A percentile compares a stretch with the other conserved stretches of the same genome.
phyloP scores from a whole-genome alignment of 2,888 invertebrate genomes.

The Ichneumon xanthorius region DNA sequence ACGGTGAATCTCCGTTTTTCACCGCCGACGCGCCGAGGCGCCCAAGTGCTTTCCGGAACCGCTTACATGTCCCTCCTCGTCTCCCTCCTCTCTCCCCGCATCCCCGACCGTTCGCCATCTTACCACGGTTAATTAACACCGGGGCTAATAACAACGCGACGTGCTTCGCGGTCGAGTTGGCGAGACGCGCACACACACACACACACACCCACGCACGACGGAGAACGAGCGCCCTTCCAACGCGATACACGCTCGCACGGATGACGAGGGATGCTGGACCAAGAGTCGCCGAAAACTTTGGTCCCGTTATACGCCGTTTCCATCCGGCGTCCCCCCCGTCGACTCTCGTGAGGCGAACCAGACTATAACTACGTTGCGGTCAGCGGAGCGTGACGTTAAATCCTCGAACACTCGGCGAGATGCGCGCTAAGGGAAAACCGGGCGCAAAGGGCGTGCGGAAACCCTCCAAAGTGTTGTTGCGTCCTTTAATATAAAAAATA shows the following conservation, averaged over 20 bases:
- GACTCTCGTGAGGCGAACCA: conserved; percentile 57
- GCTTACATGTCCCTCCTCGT: conserved; percentile 9
- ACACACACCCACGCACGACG: neutral
- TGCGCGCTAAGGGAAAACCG: conserved; percentile 37
- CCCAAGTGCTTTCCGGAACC: conserved; percentile 44
- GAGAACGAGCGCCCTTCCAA: neutral
- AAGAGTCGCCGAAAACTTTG: conserved; percentile 45
- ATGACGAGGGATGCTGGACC: conserved; percentile 5
- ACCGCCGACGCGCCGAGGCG: conserved; percentile 28
- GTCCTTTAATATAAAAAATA: conserved; percentile 29
- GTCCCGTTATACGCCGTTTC: conserved; percentile 25
- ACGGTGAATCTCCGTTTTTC: conserved; percentile 36
- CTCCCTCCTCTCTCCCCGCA: too few relatives aligned
- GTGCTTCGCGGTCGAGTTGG: conserved; percentile 64
- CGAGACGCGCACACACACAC: neutral
- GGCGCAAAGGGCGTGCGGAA: neutral
- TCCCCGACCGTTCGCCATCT: conserved; percentile 18
- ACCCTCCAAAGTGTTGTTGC: conserved; percentile 13
- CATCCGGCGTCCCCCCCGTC: conserved; percentile 2
- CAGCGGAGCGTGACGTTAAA: conserved; percentile 62
- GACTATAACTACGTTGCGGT: conserved; percentile 62
- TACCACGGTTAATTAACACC: conserved; percentile 59
- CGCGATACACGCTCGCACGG: neutral
- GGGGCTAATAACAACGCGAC: conserved; percentile 62
- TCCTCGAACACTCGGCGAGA: conserved; percentile 35